Evolutionary conservation across 2,888 invertebrate species (phyloP), one percentile per base, ranked within the genome.

Genomic region (Pterobdella sp.): DNA sequence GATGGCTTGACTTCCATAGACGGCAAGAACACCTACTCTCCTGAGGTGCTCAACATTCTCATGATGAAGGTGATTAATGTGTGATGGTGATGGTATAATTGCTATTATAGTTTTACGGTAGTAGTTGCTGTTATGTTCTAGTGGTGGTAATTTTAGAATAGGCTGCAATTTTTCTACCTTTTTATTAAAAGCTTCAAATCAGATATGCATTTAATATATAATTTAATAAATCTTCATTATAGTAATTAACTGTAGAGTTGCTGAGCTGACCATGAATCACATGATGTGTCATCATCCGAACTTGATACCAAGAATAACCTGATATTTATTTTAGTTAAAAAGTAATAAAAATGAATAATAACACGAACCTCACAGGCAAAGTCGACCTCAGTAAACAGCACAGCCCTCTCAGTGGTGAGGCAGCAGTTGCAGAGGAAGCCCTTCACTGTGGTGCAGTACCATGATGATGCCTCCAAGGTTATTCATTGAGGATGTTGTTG

Each of bases 1-100:
- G 26, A 26, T 18, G 26, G 18, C n/a, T 26, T 56, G 60, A 56
- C 36, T 18, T n/a, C 34, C 3, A 29, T 52, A 14, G 49, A 42
- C 49, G n/a, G 29, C 32, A 37, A 22, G 49, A 71, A 71, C 36
- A 71, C 71, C 3, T 71, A 71, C 56, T 63, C 63, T 32, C n/a
- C 34, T 7, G 71, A 71, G 37, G 71, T 71, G 35, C 60, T 71
- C 60, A 35, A 63, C 10, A 34, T 71, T n/a, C 63, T 71, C 32
- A 26, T 71, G 18, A 34, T 71, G 35, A 71, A 71, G 71, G 71
- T 71, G 7, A 7, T n/a, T n/a, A n/a, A n/a, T n/a, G n/a, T n/a
- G n/a, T n/a, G n/a, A n/a, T n/a, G n/a, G n/a, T n/a, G n/a, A n/a
- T n/a, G n/a, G n/a, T n/a, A n/a, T n/a, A n/a, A n/a, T n/a, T n/a